Base-by-base conservation (phyloP, 1,140 invertebrate genomes). In the Drosophila santomea region DNA sequence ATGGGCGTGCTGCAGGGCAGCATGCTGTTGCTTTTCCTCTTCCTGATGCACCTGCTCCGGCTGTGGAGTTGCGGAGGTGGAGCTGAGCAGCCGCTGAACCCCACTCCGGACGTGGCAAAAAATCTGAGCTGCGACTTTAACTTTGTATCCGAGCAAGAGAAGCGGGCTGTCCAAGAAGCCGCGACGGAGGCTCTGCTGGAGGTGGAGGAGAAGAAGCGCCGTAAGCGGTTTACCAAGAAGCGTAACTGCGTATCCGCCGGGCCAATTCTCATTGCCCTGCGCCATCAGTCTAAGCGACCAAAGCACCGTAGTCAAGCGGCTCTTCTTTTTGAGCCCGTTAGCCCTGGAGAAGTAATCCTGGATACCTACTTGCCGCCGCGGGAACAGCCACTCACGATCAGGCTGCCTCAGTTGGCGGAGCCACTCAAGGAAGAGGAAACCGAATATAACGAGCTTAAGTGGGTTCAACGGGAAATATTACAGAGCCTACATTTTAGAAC, bases 161-260 rank as follows among this genome's bases (percentile, higher is more conserved):
- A 77, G 38, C 75, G 78, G 0, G 90, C 83, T 4, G 84, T 78
- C 4, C 80, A 79, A 14, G 90, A 91, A 48, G 90, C 90, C 1
- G 84, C 60, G 12, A 76, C 78, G 0, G 83, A 89, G 25, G 84
- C 79, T 0, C 66, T 90, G 80, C 81, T 92, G 17, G 91, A 92
- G 50, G 73, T 91, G 51, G 91, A 92, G 78, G 91, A 92, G 55
- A 92, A 92, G 54, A 74, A 73, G 51, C 78, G 91, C 14, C 84
- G 91, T 51, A 92, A 92, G 55, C 75, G 85, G 7, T 82, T 92
- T 17, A 92, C 91, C 28, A 91, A 91, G 41, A 92, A 91, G 44
- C 83, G 91, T 2, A 91, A 90, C 52, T 92, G 90, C 39, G 78
- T 89, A 54, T 92, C 91, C 7, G 91, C 91, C n/a, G 91, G 91